Conservation (phyloP, 2,888 invertebrate genomes). For the Rhamnusium bicolor region DNA sequence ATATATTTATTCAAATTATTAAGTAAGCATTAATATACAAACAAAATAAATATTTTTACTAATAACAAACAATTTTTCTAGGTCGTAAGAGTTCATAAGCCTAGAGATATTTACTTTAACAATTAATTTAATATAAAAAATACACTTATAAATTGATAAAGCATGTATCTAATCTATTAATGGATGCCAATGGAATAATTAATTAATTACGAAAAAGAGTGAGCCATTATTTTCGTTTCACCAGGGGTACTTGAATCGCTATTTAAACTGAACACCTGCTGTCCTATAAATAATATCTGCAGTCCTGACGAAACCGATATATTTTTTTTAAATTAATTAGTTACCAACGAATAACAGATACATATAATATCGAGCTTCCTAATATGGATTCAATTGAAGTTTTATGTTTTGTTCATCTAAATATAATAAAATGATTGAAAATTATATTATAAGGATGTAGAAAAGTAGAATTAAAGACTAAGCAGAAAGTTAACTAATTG, state of each 20-base stretch:
- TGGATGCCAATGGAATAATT: not conserved
- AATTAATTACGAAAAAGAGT: conserved; percentile 9
- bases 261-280: conserved; percentile 17
- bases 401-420: not conserved
- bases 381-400: not conserved
- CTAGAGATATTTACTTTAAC: not conserved
- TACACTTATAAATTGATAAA: not conserved
- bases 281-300: conserved; percentile 18
- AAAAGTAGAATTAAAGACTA: no score
- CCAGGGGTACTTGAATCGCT: conserved; percentile 7
- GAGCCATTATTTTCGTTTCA: conserved; percentile 10
- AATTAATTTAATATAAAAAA: conserved; percentile 13
- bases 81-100: not conserved
- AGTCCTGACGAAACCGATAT: conserved; percentile 18
- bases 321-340: not conserved
- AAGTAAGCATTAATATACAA: not conserved
- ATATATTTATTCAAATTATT: not conserved
- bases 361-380: not conserved
- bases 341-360: not conserved
- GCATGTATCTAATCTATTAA: not conserved
- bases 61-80: not conserved
- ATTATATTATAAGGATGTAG: no score
- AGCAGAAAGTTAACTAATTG: no score
- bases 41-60: not conserved
- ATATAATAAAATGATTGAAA: no score